A percentile compares a stretch with the other conserved stretches of the same genome.
Conservation (phyloP, 2,888 invertebrate genomes). For the Alloscopus bannaensis region DNA sequence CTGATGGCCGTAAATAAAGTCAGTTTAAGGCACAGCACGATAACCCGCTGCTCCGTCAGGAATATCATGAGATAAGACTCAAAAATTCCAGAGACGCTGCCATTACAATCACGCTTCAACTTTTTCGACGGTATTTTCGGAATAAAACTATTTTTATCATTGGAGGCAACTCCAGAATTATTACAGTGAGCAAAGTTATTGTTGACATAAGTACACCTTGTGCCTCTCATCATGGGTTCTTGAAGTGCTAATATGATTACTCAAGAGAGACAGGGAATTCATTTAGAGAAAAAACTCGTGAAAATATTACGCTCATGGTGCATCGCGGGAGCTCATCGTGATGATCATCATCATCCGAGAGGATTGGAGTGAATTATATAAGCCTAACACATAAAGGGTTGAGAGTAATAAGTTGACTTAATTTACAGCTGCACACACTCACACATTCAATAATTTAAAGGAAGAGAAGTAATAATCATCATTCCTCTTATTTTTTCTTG, state of each 20-base stretch:
- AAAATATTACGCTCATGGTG: slow-evolving; percentile 21
- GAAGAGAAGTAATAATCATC: slow-evolving; percentile 31
- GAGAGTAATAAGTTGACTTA: slow-evolving; percentile 55
- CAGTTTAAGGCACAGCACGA: slow-evolving; percentile 57
- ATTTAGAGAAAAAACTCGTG: too few relatives aligned
- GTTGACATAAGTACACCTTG: slow-evolving; percentile 63
- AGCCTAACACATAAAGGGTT: too few relatives aligned
- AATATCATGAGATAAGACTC: slow-evolving; percentile 33
- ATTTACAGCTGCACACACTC: slow-evolving; percentile 40
- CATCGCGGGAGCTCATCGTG: slow-evolving; percentile 56
- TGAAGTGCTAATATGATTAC: slow-evolving; percentile 64
- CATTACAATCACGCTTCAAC: too few relatives aligned
- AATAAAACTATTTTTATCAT: slow-evolving; percentile 46
- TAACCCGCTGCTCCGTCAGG: slow-evolving; percentile 26
- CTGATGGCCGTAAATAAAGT: slow-evolving; percentile 46
- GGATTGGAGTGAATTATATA: too few relatives aligned
- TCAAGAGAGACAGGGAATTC: slow-evolving; percentile 39
- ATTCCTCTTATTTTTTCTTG: slow-evolving; percentile 22
- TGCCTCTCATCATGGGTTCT: slow-evolving; percentile 53
- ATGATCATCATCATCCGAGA: slow-evolving; percentile 42
- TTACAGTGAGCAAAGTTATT: slow-evolving; percentile 57
- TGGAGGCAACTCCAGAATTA: slow-evolving; percentile 56
- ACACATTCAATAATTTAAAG: slow-evolving; percentile 3
- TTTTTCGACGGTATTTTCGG: slow-evolving; percentile 42
- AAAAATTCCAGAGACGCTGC: too few relatives aligned